Evolutionary conservation across 1,140 invertebrate species (phyloP).

Genomic region (Ceratosolen solmsi): DNA sequence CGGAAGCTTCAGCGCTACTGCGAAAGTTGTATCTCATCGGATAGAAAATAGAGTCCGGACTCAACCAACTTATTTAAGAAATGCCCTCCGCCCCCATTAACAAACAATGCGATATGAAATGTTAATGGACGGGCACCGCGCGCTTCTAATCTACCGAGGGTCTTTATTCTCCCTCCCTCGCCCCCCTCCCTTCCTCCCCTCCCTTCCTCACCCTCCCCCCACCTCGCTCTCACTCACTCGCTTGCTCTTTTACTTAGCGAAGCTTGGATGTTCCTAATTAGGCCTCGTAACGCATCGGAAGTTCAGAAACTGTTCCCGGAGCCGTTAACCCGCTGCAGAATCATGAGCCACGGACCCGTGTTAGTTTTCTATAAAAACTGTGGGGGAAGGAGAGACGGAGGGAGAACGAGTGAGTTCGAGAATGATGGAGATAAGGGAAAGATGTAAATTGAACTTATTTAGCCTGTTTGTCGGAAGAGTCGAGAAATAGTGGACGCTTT

Average conservation of each 20-base stretch:
- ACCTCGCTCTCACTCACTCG: neutral
- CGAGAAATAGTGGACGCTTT: neutral
- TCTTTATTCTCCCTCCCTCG: neutral
- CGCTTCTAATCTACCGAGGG: neutral
- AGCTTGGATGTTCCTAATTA: constrained; percentile 52
- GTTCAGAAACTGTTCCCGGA: constrained; percentile 41
- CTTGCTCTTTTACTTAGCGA: neutral
- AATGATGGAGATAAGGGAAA: neutral
- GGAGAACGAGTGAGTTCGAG: neutral
- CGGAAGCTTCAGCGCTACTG: neutral
- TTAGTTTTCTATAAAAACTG: neutral
- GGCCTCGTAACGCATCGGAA: constrained; percentile 56
- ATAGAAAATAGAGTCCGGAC: neutral
- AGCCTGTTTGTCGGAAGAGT: neutral
- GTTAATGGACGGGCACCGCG: constrained; percentile 23
- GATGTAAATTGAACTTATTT: neutral
- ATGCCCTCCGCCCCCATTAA: constrained; percentile 11
- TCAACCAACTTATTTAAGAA: constrained; percentile 4
- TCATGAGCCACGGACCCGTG: constrained; percentile 3
- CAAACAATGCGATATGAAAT: constrained; percentile 44
- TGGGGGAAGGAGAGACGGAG: neutral
- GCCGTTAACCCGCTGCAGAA: constrained; percentile 40
- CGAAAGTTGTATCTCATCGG: constrained; percentile 1
- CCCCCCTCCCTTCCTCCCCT: neutral
- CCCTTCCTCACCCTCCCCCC: neutral